Percentiles rank a stretch among this genome's conserved stretches.
phyloP scores from a whole-genome alignment of 2,113 vertebrate genomes.

The Rhinoptilus africanus region DNA sequence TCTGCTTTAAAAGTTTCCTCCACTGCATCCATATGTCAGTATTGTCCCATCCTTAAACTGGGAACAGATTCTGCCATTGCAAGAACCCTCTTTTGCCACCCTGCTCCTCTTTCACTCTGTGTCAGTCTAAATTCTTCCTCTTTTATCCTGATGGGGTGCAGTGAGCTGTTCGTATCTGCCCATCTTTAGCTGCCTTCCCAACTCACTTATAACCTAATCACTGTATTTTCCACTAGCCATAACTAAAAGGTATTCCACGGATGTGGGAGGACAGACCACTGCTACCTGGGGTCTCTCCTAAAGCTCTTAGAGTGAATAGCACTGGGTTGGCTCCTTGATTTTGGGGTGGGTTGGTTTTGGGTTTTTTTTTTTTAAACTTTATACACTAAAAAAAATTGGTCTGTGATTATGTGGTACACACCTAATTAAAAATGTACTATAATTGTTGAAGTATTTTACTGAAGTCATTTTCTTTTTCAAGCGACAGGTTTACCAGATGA shows the following conservation, averaged over 20 bases:
- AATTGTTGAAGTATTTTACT: constrained; percentile 83
- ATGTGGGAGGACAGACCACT: background rate
- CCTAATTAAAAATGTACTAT: constrained; percentile 78
- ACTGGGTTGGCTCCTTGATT: background rate
- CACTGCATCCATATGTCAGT: background rate
- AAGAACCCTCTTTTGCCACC: background rate
- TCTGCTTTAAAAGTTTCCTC: background rate
- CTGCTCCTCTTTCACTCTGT: background rate
- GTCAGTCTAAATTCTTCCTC: background rate
- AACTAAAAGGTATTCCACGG: background rate
- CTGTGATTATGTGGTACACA: constrained; percentile 76
- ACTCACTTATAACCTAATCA: background rate
- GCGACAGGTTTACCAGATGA: constrained; percentile 82
- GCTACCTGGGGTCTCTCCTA: background rate
- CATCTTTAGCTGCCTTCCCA: background rate
- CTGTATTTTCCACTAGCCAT: background rate
- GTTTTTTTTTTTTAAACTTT: constrained; percentile 42
- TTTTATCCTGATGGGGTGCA: background rate
- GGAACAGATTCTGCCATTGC: background rate
- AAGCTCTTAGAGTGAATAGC: background rate
- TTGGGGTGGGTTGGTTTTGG: background rate
- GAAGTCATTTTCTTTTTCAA: constrained; percentile 77
- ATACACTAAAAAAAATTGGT: constrained; percentile 46
- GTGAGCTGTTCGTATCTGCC: background rate
- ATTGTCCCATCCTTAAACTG: background rate